Conservation (phyloP, 2,888 invertebrate species). For the Diplazon laetatorius region DNA sequence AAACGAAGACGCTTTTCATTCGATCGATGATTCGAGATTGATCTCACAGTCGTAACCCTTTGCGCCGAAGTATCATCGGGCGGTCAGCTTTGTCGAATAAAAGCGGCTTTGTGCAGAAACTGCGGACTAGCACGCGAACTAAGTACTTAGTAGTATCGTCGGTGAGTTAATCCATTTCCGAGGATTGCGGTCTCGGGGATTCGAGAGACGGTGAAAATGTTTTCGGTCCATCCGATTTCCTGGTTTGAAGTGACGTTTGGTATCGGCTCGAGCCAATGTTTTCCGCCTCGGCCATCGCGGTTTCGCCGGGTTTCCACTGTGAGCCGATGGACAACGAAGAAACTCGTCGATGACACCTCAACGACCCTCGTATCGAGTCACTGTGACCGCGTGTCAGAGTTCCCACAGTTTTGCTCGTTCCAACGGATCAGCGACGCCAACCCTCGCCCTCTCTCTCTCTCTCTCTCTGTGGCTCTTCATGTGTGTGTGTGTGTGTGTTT, state of each 20-base stretch:
- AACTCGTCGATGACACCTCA: background rate
- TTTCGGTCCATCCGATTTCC: constrained; percentile 45
- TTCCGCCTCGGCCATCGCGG: background rate
- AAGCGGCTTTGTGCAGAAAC: constrained; percentile 48
- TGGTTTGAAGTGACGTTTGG: background rate
- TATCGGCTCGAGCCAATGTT: background rate
- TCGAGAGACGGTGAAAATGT: constrained; percentile 45
- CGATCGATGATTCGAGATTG: no score
- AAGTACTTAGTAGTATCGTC: constrained; percentile 58
- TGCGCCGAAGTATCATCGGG: constrained; percentile 17
- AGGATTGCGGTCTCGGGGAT: constrained; percentile 25
- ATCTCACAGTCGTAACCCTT: constrained; percentile 27
- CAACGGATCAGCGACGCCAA: constrained; percentile 17
- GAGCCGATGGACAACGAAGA: no score
- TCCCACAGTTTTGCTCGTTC: background rate
- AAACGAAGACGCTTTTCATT: no score
- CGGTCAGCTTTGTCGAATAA: constrained; percentile 41
- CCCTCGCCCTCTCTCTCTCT: constrained; percentile 6
- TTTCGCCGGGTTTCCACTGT: no score
- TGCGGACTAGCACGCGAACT: constrained; percentile 35
- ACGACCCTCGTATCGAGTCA: background rate
- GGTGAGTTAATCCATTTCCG: constrained; percentile 56
- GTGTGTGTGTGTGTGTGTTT: no score
- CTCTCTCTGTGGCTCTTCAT: no score
- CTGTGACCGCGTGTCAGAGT: no score